Percentiles rank a stretch among this genome's conserved stretches.
phyloP scores from a whole-genome alignment of 2,888 invertebrate species.

The Helleia helle region DNA sequence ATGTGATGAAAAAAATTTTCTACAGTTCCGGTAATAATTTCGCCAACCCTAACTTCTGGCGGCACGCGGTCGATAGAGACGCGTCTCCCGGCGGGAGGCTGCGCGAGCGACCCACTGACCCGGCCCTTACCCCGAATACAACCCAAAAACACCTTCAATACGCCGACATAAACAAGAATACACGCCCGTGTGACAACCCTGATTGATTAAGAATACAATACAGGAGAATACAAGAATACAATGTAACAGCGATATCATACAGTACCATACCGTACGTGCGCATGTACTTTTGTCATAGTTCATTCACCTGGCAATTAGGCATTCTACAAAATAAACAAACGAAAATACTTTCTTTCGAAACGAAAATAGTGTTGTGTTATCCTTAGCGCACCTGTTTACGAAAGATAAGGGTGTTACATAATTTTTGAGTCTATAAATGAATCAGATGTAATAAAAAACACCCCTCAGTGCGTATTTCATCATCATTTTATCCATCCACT shows the following conservation, averaged over 20 bases:
- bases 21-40: conserved; percentile 18
- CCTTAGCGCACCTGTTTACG: background rate
- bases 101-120: conserved; percentile 80
- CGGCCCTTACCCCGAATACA: conserved; percentile 43
- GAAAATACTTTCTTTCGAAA: background rate
- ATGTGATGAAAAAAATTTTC: no score
- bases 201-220: conserved; percentile 20
- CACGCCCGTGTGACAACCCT: conserved; percentile 31
- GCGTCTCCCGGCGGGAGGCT: conserved; percentile 68
- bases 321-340: background rate
- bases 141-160: conserved; percentile 27
- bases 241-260: background rate
- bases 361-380: background rate
- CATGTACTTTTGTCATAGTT: background rate
- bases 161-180: conserved; percentile 13
- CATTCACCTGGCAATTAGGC: background rate
- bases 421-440: no score
- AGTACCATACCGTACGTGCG: background rate
- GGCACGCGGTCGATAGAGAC: conserved; percentile 69
- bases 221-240: background rate
- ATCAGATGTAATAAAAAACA: no score
- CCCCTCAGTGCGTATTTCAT: no score
- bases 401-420: no score
- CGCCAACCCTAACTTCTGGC: conserved; percentile 50
- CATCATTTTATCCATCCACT: no score